A percentile compares a stretch with the other conserved stretches of the same genome.
Evolutionary conservation across 2,113 vertebrate species (phyloP).

Genomic region (Struthidea cinerea): DNA sequence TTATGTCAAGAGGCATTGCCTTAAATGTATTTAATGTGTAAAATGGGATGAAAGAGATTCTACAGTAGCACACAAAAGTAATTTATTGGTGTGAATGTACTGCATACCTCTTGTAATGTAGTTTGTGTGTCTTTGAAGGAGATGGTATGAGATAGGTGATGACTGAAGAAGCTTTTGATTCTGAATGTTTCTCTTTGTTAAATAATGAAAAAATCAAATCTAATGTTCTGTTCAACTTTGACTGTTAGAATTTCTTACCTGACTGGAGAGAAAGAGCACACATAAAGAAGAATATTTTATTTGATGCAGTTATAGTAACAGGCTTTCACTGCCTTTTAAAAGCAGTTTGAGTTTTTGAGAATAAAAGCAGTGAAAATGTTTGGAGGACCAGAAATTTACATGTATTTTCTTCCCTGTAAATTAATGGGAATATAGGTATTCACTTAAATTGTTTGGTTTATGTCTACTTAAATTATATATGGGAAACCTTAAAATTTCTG

Average conservation of each 20-base stretch:
- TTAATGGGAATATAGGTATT: not conserved
- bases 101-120: not conserved
- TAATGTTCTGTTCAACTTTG: not conserved
- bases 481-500: not conserved
- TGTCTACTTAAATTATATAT: not conserved
- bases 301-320: not conserved
- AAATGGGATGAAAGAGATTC: not conserved
- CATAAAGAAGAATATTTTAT: not conserved
- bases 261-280: not conserved
- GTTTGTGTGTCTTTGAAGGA: not conserved
- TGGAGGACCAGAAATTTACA: not conserved
- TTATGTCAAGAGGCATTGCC: not conserved
- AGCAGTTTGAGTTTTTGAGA: not conserved
- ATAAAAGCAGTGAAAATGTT: not conserved
- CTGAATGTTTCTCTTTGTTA: not conserved
- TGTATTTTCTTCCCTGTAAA: not conserved
- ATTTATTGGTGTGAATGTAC: not conserved
- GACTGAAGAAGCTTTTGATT: not conserved
- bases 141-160: not conserved
- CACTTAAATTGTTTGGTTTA: not conserved
- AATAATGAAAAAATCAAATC: not conserved
- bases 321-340: not conserved
- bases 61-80: rapidly evolving
- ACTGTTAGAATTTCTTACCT: not conserved
- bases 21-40: not conserved